Base-by-base conservation (phyloP, 2,888 invertebrate genomes). In the Incurvaria masculella region DNA sequence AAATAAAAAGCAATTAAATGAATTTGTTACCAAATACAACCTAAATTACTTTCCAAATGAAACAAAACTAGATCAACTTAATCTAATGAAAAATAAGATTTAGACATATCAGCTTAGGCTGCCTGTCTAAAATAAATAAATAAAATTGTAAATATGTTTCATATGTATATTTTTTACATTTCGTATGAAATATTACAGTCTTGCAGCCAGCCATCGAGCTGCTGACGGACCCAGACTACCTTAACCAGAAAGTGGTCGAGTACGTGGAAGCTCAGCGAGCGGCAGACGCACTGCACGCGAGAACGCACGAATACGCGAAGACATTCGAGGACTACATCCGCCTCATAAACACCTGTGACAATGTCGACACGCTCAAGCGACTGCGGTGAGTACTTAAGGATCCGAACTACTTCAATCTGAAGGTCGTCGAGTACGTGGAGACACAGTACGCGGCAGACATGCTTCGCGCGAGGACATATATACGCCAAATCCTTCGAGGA, bases 401-500 rank as follows among this genome's bases (percentile, higher is more conserved):
- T 63, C 94, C 95, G 5, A 94, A 94, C 72, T 94, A 91, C 64
- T 90, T 95, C 58, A 95, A 95, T 69, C 88, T 88, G 64, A 91
- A 91, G 67, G 85, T 95, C 51, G 82, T 94, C 48, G 83, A 85
- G 53, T 93, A 92, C 64, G 83, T 95, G 53, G 88, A 91, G 65
- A 88, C 89, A 18, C 89, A 92, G 54, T 86, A 91, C 59, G 84
- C 88, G 48, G 84, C 87, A 0, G 85, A 87, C 47, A 88, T 89
- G 19, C 87, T 91, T 67, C 91, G 91, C 56, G 82, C 87, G 45
- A 82, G 88, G 54, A 91, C 91, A 2, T n/a, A n/a, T n/a, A 59
- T 91, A 91, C 65, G 92, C 94, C 0, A 89, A 91, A 54, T 92
- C 90, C 44, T 94, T 92, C 63, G 94, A 95, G 64, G 93, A 94